Evolutionary conservation across 23 tunicate genomes (phyloP).

Genomic region (Oikopleura vanhoeffeni): DNA sequence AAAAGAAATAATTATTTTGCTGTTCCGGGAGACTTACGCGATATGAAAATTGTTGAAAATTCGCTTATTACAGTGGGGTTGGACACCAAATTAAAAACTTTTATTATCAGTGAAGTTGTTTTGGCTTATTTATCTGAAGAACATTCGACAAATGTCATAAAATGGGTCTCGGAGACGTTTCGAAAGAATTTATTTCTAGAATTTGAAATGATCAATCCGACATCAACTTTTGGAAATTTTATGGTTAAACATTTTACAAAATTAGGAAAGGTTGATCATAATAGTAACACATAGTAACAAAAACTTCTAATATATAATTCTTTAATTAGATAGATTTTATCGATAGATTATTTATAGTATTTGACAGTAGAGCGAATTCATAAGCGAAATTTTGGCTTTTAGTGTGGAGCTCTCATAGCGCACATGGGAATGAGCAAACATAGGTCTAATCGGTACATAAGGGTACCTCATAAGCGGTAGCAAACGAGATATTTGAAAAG

Average conservation of each 20-base stretch:
- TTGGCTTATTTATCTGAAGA: neutral
- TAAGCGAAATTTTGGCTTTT: no score
- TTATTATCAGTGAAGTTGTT: neutral
- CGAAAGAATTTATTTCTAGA: neutral
- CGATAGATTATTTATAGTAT: no score
- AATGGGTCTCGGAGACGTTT: neutral
- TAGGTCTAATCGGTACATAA: no score
- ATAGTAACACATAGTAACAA: no score
- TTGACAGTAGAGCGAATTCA: no score
- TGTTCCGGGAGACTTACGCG: conserved; percentile 1
- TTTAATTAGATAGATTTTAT: no score
- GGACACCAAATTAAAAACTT: neutral
- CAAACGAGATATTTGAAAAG: no score
- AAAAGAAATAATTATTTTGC: neutral
- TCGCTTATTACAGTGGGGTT: neutral
- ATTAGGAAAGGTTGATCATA: no score
- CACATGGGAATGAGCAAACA: no score
- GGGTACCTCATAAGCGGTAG: no score
- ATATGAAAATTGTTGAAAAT: neutral
- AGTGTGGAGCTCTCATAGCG: no score
- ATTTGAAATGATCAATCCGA: neutral
- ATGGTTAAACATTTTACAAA: neutral
- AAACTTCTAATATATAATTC: no score
- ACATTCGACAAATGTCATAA: conserved; percentile 8
- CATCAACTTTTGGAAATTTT: neutral